Conservation (phyloP, 2,113 vertebrate species). For the Plectropomus leopardus region DNA sequence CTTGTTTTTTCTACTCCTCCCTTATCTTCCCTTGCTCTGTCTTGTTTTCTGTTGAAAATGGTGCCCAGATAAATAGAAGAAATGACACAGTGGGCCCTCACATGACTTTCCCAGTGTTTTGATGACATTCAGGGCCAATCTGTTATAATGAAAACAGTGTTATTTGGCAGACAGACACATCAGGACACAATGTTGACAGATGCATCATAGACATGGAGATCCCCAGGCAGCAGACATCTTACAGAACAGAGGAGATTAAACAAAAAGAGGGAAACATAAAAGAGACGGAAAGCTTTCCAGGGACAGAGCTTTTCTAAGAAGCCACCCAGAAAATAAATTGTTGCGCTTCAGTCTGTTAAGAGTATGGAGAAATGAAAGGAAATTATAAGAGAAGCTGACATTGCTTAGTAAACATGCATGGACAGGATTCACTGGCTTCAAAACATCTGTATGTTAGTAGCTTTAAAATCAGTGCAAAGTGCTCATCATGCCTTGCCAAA, state of each 20-base stretch:
- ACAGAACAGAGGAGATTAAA: conserved; percentile 43
- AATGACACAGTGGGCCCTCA: conserved; percentile 38
- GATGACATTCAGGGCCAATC: conserved; percentile 39
- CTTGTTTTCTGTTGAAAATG: conserved; percentile 28
- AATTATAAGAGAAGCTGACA: conserved; percentile 32
- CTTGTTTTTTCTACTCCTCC: conserved; percentile 35
- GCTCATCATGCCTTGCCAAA: conserved; percentile 4
- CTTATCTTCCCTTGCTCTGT: conserved; percentile 34
- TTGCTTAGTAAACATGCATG: conserved; percentile 63
- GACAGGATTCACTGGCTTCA: conserved; percentile 30
- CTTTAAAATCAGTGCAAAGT: conserved; percentile 19
- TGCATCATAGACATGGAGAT: conserved; percentile 49
- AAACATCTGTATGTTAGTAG: conserved; percentile 49
- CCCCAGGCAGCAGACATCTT: conserved; percentile 45
- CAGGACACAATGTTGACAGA: conserved; percentile 59
- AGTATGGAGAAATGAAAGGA: conserved; percentile 46
- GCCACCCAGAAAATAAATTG: conserved; percentile 40
- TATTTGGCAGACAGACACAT: conserved; percentile 60
- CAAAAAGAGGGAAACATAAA: conserved; percentile 8
- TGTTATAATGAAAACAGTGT: conserved; percentile 65
- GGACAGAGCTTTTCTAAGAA: conserved; percentile 50
- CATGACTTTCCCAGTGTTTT: conserved; percentile 56
- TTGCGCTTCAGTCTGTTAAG: conserved; percentile 26
- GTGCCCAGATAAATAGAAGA: conserved; percentile 27
- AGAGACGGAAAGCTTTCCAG: conserved; percentile 38